A percentile compares a stretch with the other conserved stretches of the same genome.
Evolutionary conservation across 2,113 vertebrate species (phyloP).

Genomic region (Eulemur macaco): DNA sequence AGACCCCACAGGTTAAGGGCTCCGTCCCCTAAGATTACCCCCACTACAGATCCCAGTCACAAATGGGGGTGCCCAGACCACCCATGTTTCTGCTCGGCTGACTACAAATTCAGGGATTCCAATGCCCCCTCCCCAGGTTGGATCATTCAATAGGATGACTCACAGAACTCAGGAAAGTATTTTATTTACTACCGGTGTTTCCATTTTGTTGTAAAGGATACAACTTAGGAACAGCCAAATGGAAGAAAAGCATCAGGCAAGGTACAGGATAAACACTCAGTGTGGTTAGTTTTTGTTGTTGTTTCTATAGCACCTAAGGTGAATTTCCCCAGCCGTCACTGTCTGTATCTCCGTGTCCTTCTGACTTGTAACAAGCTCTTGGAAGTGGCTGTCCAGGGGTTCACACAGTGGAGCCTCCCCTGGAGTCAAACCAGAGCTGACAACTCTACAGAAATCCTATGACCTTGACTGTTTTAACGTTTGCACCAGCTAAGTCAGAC

Average conservation of each 20-base stretch:
- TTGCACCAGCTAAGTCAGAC: background rate
- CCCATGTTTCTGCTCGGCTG: background rate
- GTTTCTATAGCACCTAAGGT: background rate
- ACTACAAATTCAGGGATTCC: background rate
- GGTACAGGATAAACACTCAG: background rate
- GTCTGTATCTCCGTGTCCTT: background rate
- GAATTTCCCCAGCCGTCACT: background rate
- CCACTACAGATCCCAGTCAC: background rate
- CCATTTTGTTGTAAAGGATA: background rate
- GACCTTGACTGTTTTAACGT: slow-evolving; percentile 36
- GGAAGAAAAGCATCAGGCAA: background rate
- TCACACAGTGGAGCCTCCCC: background rate
- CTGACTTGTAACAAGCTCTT: background rate
- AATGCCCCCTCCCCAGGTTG: background rate
- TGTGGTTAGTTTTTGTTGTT: background rate
- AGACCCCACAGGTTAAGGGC: background rate
- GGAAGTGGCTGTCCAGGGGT: background rate
- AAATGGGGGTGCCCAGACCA: background rate
- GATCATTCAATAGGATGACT: background rate
- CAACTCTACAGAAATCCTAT: background rate
- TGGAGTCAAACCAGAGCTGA: slow-evolving; percentile 36
- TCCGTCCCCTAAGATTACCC: background rate
- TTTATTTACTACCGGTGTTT: background rate
- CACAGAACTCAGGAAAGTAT: background rate
- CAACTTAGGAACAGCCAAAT: background rate